phyloP scores from a whole-genome alignment of 2,888 invertebrate species.

The Drosophila percnosoma region DNA sequence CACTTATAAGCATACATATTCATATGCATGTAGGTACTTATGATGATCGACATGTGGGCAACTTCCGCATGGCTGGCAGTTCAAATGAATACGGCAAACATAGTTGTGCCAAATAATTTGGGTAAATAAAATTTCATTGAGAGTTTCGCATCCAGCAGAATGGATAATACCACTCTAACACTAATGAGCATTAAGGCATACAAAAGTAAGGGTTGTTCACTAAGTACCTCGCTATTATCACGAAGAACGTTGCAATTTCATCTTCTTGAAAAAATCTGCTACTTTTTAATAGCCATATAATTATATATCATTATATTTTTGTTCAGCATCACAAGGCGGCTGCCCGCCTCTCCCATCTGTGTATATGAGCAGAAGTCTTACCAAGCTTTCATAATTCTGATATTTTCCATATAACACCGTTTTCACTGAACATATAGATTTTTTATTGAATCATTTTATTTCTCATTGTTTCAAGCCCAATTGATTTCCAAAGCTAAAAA shows the following conservation, averaged over 20 bases:
- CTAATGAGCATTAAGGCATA: neutral
- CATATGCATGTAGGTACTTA: neutral
- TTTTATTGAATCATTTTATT: neutral
- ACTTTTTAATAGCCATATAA: neutral
- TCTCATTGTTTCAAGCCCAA: neutral
- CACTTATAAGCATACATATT: conserved; percentile 1
- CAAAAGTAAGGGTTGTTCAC: conserved; percentile 12
- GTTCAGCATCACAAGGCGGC: neutral
- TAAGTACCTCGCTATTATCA: neutral
- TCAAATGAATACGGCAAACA: conserved; percentile 64
- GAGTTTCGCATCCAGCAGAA: conserved; percentile 13
- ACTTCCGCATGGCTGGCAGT: conserved; percentile 62
- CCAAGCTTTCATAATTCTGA: neutral
- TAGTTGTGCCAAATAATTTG: conserved; percentile 61
- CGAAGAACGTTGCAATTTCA: neutral
- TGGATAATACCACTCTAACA: conserved; percentile 8
- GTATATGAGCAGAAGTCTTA: neutral
- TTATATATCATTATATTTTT: neutral
- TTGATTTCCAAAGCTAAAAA: neutral
- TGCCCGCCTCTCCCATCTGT: neutral
- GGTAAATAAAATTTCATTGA: conserved; percentile 62
- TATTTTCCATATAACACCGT: neutral
- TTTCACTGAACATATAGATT: neutral
- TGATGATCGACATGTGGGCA: conserved; percentile 5
- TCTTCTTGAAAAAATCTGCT: neutral